A percentile compares a stretch with the other conserved stretches of the same genome.
These are phyloP conservation scores for Pseudorhombus dupliciocellatus DNA, from an alignment of 2,113 vertebrate species.

Conservation along the genomic window DNA sequence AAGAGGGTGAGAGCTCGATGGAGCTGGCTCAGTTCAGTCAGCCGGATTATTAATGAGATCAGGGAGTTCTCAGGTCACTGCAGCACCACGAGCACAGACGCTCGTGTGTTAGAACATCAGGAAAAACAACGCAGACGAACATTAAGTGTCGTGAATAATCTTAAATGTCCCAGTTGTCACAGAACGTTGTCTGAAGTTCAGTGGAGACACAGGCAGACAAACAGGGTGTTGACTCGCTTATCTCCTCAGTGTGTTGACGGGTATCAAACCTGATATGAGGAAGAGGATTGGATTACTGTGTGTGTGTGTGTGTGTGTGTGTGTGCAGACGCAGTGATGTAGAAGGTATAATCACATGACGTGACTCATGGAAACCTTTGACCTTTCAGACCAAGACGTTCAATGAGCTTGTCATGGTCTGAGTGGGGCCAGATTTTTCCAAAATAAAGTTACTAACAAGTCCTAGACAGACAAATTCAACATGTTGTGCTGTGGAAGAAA, in stretches of 20 bases:
- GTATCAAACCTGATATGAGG: conserved; percentile 62
- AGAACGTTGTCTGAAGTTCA: neutral
- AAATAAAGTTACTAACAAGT: neutral
- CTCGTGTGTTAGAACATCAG: neutral
- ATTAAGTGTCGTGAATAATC: too few relatives aligned
- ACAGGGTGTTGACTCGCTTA: conserved; percentile 43
- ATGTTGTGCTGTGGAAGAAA: too few relatives aligned
- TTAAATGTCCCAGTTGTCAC: neutral
- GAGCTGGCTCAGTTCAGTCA: conserved; percentile 63
- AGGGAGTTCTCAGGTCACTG: conserved; percentile 61
- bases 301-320: conserved; percentile 17
- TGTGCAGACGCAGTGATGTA: conserved; percentile 29
- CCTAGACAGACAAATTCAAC: too few relatives aligned
- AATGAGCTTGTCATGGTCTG: neutral
- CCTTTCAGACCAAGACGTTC: conserved; percentile 16
- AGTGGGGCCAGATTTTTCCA: neutral
- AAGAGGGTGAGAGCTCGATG: conserved; percentile 21
- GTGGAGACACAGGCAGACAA: conserved; percentile 22
- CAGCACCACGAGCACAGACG: conserved; percentile 33
- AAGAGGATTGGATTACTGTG: conserved; percentile 43
- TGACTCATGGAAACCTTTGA: conserved; percentile 38
- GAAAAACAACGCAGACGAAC: neutral
- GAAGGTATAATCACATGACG: neutral
- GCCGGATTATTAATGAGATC: conserved; percentile 81
- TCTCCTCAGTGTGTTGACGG: conserved; percentile 46